Percentiles rank a stretch among this genome's conserved stretches.
Conservation (phyloP, 2,888 invertebrate genomes). For the Gibbula magus region DNA sequence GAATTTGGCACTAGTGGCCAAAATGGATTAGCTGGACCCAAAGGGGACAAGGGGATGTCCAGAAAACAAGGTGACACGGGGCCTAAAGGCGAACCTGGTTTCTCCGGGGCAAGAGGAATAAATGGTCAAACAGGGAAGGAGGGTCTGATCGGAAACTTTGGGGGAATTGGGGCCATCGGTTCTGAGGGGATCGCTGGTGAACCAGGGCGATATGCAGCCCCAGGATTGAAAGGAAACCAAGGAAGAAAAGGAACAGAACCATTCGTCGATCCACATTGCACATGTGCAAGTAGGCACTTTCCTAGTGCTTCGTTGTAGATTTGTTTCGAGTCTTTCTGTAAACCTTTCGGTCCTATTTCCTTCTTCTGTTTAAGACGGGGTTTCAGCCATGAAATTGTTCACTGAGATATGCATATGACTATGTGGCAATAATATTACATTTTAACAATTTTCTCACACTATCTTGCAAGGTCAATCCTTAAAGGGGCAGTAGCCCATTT, state of each 20-base stretch:
- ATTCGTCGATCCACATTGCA: neutral
- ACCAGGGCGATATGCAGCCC: neutral
- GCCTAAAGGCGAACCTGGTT: neutral
- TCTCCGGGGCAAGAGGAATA: neutral
- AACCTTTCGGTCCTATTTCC: too few relatives aligned
- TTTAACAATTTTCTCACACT: too few relatives aligned
- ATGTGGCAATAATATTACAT: too few relatives aligned
- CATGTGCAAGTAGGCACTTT: neutral
- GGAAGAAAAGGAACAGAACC: neutral
- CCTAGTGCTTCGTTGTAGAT: too few relatives aligned
- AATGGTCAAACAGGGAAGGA: too few relatives aligned
- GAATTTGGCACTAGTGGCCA: neutral
- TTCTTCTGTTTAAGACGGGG: too few relatives aligned
- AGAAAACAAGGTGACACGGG: neutral
- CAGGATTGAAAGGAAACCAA: neutral
- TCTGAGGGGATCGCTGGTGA: neutral
- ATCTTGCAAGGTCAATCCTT: too few relatives aligned
- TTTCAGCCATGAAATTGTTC: too few relatives aligned
- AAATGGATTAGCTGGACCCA: neutral
- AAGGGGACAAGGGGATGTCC: neutral
- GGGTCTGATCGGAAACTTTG: neutral
- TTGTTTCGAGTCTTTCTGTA: too few relatives aligned
- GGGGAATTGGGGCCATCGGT: neutral
- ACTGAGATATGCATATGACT: too few relatives aligned
- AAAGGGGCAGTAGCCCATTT: too few relatives aligned